Evolutionary conservation across 1,140 invertebrate genomes (phyloP), one percentile per base, ranked within the genome.

Genomic region (Drosophila kikkawai): DNA sequence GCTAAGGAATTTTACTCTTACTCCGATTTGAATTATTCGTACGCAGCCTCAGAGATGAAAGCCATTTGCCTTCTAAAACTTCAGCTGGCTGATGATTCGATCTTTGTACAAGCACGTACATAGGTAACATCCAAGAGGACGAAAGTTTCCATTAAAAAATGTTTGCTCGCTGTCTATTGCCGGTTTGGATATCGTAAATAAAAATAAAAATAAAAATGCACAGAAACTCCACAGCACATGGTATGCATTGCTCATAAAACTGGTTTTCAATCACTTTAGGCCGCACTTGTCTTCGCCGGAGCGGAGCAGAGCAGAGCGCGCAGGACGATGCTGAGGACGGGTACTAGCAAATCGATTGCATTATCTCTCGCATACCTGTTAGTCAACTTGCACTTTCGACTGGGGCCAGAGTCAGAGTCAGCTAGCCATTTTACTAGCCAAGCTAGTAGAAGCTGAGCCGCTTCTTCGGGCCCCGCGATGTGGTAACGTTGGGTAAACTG

Each of bases 351-450:
- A 88, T 90, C 84, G 81, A 90, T 90, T 90, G 84, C 80, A 80
- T 78, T 88, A 64, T 64, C 78, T 64, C 78, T 69, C 51, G 69
- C 66, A 84, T 83, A 78, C 66, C 82, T 51, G 70, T 74, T 74
- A 73, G 70, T 75, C 67, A 70, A 88, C 84, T 81, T 88, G 85
- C 84, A 90, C 84, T 88, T 88, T 88, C 81, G 41, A 80, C 68
- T 67, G 48, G 8, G 15, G 56, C 51, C 51, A 64, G n/a, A 41
- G 37, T 37, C 51, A 53, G 45, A 39, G 36, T 15, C 51, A 53
- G 47, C 36, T 48, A 69, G 56, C 64, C 37, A 68, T 45, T 75
- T 78, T 45, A 75, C 76, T 39, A 64, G 63, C 65, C 50, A 45
- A 63, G 45, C 19, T 4, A 55, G 32, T 12, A 55, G 51, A 55